Percentiles rank a stretch among this genome's conserved stretches.
Conservation (phyloP, 2,888 invertebrate genomes). For the Zelleria hepariella region DNA sequence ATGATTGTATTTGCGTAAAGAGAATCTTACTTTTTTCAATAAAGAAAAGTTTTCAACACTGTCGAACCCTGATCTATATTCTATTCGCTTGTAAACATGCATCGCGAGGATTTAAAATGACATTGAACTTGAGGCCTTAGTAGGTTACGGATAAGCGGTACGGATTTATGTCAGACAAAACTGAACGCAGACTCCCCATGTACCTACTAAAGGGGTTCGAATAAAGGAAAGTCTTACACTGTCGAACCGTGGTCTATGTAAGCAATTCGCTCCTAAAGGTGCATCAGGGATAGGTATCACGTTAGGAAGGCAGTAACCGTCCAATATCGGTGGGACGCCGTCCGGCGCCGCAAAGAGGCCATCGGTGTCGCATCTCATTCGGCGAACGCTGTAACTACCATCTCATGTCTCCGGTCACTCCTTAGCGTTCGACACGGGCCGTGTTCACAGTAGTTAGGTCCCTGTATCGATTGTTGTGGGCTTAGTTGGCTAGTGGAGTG, state of each 20-base stretch:
- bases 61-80: too few relatives aligned
- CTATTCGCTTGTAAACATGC: too few relatives aligned
- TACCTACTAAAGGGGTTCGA: neutral
- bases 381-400: constrained; percentile 28
- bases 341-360: constrained; percentile 45
- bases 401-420: constrained; percentile 13
- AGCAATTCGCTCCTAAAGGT: neutral
- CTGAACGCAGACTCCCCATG: too few relatives aligned
- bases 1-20: too few relatives aligned
- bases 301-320: constrained; percentile 21
- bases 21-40: too few relatives aligned
- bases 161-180: too few relatives aligned
- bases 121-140: too few relatives aligned
- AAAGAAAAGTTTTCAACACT: too few relatives aligned
- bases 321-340: constrained; percentile 37
- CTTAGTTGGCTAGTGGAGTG: neutral
- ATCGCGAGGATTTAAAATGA: too few relatives aligned
- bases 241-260: neutral
- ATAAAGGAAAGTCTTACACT: neutral
- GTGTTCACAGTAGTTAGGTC: neutral
- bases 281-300: neutral
- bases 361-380: constrained; percentile 38
- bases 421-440: neutral
- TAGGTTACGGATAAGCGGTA: too few relatives aligned
- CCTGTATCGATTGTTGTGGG: neutral